Conservation (phyloP, 2,888 invertebrate genomes). For the Dastarcus helophoroides region DNA sequence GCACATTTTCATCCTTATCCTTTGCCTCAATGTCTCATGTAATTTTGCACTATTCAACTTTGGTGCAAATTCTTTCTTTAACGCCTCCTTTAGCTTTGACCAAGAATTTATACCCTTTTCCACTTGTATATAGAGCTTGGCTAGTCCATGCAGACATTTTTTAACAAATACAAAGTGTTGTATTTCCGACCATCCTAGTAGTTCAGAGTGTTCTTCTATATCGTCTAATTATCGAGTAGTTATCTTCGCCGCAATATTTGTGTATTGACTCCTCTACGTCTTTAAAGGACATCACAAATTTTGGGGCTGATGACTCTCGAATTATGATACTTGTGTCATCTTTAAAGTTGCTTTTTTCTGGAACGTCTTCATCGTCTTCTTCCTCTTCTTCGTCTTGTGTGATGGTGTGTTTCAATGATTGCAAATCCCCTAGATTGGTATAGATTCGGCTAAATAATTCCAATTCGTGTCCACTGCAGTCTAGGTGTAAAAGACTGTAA, state of each 20-base stretch:
- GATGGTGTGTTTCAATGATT: background rate
- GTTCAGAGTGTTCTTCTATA: conserved; percentile 13
- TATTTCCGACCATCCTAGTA: conserved; percentile 15
- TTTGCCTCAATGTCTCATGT: conserved; percentile 9
- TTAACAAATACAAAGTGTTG: conserved; percentile 17
- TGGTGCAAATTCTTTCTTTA: conserved; percentile 11
- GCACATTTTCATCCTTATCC: conserved; percentile 22
- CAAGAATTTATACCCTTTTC: conserved; percentile 14
- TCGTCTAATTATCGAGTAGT: conserved; percentile 11
- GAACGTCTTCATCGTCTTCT: conserved; percentile 7
- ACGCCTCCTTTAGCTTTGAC: conserved; percentile 9
- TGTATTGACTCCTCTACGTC: conserved; percentile 15
- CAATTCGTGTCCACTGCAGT: background rate
- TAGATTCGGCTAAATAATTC: conserved; percentile 5
- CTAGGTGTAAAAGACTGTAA: conserved; percentile 4
- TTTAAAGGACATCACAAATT: conserved; percentile 12
- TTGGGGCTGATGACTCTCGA: background rate
- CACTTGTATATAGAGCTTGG: conserved; percentile 13
- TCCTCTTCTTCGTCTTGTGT: conserved; percentile 3
- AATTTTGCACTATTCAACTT: conserved; percentile 10
- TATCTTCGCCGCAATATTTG: conserved; percentile 11
- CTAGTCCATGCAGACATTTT: conserved; percentile 14
- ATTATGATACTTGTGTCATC: background rate
- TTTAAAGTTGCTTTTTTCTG: background rate
- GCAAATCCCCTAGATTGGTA: conserved; percentile 3